phyloP scores from a whole-genome alignment of 2,888 invertebrate genomes.

The Myathropa florea region DNA sequence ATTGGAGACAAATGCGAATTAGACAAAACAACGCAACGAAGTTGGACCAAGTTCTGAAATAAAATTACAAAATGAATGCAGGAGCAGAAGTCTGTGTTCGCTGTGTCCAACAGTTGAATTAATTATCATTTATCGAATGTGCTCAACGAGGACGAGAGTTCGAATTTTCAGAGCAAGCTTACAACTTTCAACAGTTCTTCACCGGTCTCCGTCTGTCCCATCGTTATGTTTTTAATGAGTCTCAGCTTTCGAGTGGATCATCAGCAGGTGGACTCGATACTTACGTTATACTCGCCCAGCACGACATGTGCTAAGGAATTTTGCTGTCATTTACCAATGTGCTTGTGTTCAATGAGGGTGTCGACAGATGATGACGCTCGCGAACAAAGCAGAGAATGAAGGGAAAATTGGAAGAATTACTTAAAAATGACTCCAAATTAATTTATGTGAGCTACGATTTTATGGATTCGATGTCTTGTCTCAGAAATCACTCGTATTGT shows the following conservation, averaged over 20 bases:
- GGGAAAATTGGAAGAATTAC: no score
- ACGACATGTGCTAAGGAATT: background rate
- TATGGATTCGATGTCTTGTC: no score
- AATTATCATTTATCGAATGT: constrained; percentile 23
- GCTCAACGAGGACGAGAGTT: background rate
- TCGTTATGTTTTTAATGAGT: constrained; percentile 46
- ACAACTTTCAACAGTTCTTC: constrained; percentile 26
- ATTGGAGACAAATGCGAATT: constrained; percentile 33
- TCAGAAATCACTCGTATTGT: no score
- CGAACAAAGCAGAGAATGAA: no score
- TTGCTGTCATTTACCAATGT: background rate
- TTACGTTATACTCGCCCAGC: background rate
- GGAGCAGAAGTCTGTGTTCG: background rate
- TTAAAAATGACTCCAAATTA: no score
- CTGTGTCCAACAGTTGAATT: constrained; percentile 33
- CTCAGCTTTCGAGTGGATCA: background rate
- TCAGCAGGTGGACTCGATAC: background rate
- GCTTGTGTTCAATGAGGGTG: background rate
- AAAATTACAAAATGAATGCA: constrained; percentile 12
- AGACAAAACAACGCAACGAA: constrained; percentile 7
- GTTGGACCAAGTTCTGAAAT: constrained; percentile 28
- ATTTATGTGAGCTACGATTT: no score
- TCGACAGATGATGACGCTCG: no score
- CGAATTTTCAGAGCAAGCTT: constrained; percentile 42
- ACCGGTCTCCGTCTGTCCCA: background rate